Evolutionary conservation across 2,113 vertebrate species (phyloP), one percentile per base, ranked within the genome.

Genomic region (Bubalus kerabau): DNA sequence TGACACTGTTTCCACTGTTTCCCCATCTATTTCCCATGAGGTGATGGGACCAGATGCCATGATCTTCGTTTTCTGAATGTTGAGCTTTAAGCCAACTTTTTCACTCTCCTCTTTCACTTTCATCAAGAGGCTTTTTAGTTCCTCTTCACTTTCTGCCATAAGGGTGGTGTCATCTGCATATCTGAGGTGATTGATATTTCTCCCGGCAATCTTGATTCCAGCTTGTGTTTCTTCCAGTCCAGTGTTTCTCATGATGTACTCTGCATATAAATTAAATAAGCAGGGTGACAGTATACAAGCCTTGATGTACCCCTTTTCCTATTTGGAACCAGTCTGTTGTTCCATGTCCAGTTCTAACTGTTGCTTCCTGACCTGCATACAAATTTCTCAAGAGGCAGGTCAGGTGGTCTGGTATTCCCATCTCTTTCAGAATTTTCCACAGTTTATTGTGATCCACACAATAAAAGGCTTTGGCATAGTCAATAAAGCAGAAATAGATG

Each of bases 221-320:
- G 17, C 64, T 21, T 71, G 64, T 71, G n/a, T 2, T 71, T 21
- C n/a, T 5, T 71, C 17, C 64, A 71, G 32, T 0, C n/a, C 64
- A 11, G n/a, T 9, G 1, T 71, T 71, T 36, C 64, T 36, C 8
- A 36, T 71, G 64, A 36, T 71, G 64, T 36, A 21, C 64, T 36
- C 64, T 71, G 9, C 32, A 67, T 19, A 36, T 1, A 67, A 36
- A 8, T 67, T 67, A 19, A n/a, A 67, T 67, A 67, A n/a, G 7
- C 32, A 67, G 16, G 32, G 4, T 67, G 16, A 67, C 4, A 10
- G 2, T n/a, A 67, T 67, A n/a, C 64, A 67, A 67, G 32, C 2
- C 4, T 67, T 67, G 32, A 36, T 0, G 0, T n/a, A 67, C 17
- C 19, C 16, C 64, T 67, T 67, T 36, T 19, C 64, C 0, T 2